Evolutionary conservation across 2,113 vertebrate genomes (phyloP).

Genomic region (Anthoscopus minutus): DNA sequence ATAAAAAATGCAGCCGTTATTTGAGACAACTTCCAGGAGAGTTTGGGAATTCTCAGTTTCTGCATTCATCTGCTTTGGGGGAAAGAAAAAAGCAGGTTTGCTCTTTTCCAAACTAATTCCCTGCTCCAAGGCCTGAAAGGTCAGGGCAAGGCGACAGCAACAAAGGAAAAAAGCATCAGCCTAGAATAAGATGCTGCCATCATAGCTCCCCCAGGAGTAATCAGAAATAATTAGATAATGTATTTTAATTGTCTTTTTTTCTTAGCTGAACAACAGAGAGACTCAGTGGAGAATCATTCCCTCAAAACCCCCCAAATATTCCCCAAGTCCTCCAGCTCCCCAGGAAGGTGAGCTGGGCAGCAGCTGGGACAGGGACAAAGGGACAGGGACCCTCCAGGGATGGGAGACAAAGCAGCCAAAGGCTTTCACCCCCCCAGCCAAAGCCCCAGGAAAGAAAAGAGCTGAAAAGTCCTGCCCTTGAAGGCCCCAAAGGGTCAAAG

Average conservation of each 20-base stretch:
- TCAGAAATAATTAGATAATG: conserved; percentile 30
- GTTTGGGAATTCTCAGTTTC: background rate
- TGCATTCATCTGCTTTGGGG: background rate
- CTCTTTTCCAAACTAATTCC: background rate
- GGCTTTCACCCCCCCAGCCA: background rate
- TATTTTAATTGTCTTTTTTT: conserved; percentile 8
- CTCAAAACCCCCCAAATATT: background rate
- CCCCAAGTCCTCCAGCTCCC: background rate
- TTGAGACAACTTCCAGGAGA: background rate
- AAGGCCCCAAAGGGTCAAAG: conserved; percentile 41
- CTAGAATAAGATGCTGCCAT: background rate
- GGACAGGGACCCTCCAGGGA: background rate
- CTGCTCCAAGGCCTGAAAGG: background rate
- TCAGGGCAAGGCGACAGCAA: background rate
- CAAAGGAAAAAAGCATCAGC: conserved; percentile 3
- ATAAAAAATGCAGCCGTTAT: conserved; percentile 4
- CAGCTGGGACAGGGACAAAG: conserved; percentile 54
- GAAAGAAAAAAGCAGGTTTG: background rate
- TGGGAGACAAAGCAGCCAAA: background rate
- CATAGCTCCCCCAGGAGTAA: conserved; percentile 21
- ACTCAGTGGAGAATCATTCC: background rate
- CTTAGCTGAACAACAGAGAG: conserved; percentile 2
- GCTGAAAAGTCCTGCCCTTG: conserved; percentile 41
- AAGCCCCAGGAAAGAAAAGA: conserved; percentile 9
- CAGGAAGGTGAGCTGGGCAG: conserved; percentile 19